A percentile compares a stretch with the other conserved stretches of the same genome.
phyloP scores from a whole-genome alignment of 2,113 vertebrate species.

The Oryzias curvinotus region DNA sequence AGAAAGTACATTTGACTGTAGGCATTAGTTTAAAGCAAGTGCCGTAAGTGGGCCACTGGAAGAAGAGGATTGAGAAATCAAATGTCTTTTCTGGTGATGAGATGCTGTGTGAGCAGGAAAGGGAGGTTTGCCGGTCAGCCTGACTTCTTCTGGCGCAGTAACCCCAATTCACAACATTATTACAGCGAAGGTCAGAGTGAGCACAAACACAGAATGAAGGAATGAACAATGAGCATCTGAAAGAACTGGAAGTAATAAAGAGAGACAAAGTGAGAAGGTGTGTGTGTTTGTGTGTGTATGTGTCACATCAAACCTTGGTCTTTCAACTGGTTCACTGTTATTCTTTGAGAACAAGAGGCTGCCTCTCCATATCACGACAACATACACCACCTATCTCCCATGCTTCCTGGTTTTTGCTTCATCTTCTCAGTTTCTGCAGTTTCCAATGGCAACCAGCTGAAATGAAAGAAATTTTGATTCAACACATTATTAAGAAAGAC shows the following conservation, averaged over 20 bases:
- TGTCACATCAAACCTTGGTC: constrained; percentile 6
- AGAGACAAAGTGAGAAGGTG: constrained; percentile 12
- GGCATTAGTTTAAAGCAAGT: constrained; percentile 11
- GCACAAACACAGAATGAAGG: constrained; percentile 22
- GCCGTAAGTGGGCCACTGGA: constrained; percentile 27
- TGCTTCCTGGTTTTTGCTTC: constrained; percentile 51
- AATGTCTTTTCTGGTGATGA: constrained; percentile 60
- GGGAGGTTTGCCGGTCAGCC: constrained; percentile 56
- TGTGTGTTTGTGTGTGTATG: constrained; percentile 11
- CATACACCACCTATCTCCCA: constrained; percentile 53
- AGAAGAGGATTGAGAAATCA: constrained; percentile 47
- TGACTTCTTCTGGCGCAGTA: constrained; percentile 48
- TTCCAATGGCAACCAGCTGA: constrained; percentile 74
- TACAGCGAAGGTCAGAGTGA: constrained; percentile 59
- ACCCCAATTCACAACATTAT: constrained; percentile 71
- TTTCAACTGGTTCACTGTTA: constrained; percentile 40
- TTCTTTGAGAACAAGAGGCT: constrained; percentile 42
- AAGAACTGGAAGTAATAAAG: constrained; percentile 18
- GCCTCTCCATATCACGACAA: constrained; percentile 54
- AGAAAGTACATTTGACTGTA: too few species aligned
- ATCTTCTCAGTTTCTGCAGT: constrained; percentile 58
- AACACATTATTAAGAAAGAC: constrained; percentile 66
- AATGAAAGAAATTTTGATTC: constrained; percentile 56
- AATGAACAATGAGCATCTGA: constrained; percentile 25
- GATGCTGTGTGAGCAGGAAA: constrained; percentile 60